Evolutionary conservation across 2,888 invertebrate species (phyloP), one percentile per base, ranked within the genome.

Genomic region (Crioceris asparagi): DNA sequence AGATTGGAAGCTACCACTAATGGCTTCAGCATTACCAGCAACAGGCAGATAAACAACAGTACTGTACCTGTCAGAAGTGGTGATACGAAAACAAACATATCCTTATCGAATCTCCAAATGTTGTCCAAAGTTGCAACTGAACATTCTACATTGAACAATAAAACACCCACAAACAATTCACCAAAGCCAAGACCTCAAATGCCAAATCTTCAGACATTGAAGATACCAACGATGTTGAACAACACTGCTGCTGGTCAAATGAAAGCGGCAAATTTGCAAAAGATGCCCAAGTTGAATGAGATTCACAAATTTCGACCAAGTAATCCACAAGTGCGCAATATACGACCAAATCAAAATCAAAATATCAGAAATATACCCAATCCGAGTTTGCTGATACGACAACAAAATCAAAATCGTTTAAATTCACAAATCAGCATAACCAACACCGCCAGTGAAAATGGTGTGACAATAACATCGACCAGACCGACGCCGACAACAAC

Each of bases 291-390:
- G 43, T 46, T 69, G n/a, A 67, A 66, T 45, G 70, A 69, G 46
- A 66, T 69, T 29, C 63, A 55, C 41, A 62, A 62, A 38, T 61
- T 60, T 42, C 42, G 61, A 30, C 50, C 60, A 32, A 41, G 51
- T 21, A 57, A 50, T 36, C 50, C 53, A 1, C 56, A 59, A 36
- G 53, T 59, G 25, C 44, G 60, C 25, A 61, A 49, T 38, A 46
- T 59, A 40, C 46, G 61, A 19, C 61, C 63, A 1, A 60, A 64
- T 50, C 61, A 69, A 55, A 77, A 76, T 52, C 74, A 75, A 39
- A 72, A 69, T 15, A 72, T 77, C 17, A 62, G 77, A 27, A 75
- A 72, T 48, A 77, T 77, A 44, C 76, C 77, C 4, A 76, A 77
- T 59, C 76, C 76, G 4, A 75, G 75, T 35, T 66, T 73, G 6